Conservation (phyloP, 1,140 invertebrate species). For the Phocides pigmalion region DNA sequence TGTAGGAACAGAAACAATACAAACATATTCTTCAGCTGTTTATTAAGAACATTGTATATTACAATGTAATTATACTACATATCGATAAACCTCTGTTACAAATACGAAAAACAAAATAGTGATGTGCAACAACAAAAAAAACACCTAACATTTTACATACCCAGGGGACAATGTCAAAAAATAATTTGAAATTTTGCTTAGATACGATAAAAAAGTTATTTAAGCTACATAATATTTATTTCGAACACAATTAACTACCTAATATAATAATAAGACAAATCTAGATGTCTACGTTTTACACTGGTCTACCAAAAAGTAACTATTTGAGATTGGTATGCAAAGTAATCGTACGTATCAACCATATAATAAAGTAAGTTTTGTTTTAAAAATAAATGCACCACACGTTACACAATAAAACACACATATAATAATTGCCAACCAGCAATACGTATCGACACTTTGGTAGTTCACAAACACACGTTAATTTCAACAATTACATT, state of each 20-base stretch:
- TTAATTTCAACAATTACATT: constrained; percentile 20
- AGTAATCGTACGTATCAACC: background rate
- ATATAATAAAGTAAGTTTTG: background rate
- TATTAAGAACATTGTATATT: constrained; percentile 77
- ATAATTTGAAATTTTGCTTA: constrained; percentile 9
- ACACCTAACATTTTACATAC: constrained; percentile 61
- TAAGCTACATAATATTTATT: constrained; percentile 13
- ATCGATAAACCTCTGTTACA: constrained; percentile 79
- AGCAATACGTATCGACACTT: constrained; percentile 24
- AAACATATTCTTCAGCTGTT: constrained; percentile 61
- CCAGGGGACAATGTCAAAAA: constrained; percentile 18
- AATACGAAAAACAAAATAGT: constrained; percentile 74
- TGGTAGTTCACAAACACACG: constrained; percentile 25
- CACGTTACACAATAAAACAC: background rate
- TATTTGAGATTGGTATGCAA: constrained; percentile 19
- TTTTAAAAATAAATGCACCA: constrained; percentile 9
- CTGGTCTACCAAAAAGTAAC: constrained; percentile 2
- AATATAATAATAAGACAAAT: constrained; percentile 15
- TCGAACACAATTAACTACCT: constrained; percentile 19
- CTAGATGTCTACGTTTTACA: constrained; percentile 8
- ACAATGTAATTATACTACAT: constrained; percentile 67
- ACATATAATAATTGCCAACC: constrained; percentile 3
- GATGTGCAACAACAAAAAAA: constrained; percentile 79
- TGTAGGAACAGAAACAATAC: constrained; percentile 42
- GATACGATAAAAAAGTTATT: constrained; percentile 8